Base-by-base conservation (phyloP, 2,113 vertebrate genomes). In the Mellivora capensis region DNA sequence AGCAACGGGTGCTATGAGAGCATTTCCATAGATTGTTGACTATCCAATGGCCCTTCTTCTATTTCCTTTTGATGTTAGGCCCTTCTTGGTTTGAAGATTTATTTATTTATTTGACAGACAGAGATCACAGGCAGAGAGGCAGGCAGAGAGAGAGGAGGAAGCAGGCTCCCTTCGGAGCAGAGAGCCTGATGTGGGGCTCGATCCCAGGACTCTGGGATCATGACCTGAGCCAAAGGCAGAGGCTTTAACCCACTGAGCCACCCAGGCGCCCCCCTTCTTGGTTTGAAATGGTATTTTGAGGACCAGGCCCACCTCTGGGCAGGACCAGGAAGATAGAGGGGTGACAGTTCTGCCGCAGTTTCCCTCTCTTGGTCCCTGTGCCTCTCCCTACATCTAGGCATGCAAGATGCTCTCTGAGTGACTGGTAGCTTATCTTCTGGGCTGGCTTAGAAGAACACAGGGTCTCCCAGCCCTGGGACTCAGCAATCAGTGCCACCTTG, bases 11-110 rank as follows among this genome's bases (percentile, higher is more conserved):
- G 23, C 67, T 7, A 9, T n/a, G 83, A 47, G 37, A 54, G 29
- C 0, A 0, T 47, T 25, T 29, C 27, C 12, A 14, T 31, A 29
- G 13, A 37, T 21, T 7, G 3, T 25, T 25, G 31, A 7, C 44
- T 14, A 20, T 25, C 82, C 5, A 6, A 29, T 7, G 29, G n/a
- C 59, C 62, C 80, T 82, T 52, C 34, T 87, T 34, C 29, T 21
- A 71, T 23, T 39, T 64, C 62, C 64, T 81, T 49, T 25, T 91
- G 15, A 9, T 21, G 2, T 14, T 2, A 39, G 54, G 25, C 4
- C 17, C 17, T 88, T 23, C 42, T 76, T 71, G 42, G n/a, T 27
- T 21, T 61, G 69, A 71, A 67, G n/a, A n/a, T n/a, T n/a, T n/a
- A n/a, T n/a, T n/a, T n/a, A n/a, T n/a, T n/a, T n/a, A n/a, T n/a